A percentile compares a stretch with the other conserved stretches of the same genome.
These are phyloP conservation scores for Zelleria hepariella DNA, from an alignment of 2,888 invertebrate genomes.

Conservation along the genomic window DNA sequence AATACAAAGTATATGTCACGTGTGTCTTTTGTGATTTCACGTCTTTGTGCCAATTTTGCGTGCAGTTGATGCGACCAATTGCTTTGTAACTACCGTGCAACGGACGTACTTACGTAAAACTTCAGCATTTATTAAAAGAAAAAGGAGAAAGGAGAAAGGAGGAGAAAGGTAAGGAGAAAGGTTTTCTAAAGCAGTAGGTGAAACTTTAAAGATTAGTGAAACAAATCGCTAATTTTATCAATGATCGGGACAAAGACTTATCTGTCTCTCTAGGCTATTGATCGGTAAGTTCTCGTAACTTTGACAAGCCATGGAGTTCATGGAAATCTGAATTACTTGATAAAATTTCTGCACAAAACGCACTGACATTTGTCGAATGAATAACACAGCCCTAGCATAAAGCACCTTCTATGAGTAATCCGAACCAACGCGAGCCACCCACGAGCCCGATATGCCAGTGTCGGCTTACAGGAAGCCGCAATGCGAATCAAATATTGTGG, in stretches of 20 bases:
- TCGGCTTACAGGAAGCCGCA: conserved; percentile 61
- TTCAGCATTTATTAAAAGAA: no score
- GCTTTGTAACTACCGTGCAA: no score
- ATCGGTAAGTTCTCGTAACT: no score
- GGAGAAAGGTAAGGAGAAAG: no score
- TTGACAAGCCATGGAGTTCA: no score
- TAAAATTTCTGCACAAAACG: background rate
- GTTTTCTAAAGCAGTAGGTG: no score
- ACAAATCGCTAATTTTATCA: no score
- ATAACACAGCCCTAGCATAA: background rate
- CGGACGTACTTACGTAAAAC: background rate
- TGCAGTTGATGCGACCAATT: conserved; percentile 10
- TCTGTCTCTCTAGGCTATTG: no score
- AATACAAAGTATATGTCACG: conserved; percentile 34
- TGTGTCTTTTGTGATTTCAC: conserved; percentile 29
- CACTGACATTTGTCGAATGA: background rate
- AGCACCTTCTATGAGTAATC: conserved; percentile 25
- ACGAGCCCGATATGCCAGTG: conserved; percentile 35
- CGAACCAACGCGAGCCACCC: conserved; percentile 45
- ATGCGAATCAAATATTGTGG: conserved; percentile 28
- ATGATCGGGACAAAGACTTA: no score
- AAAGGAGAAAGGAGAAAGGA: no score
- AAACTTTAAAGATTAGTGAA: no score
- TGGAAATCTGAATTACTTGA: no score
- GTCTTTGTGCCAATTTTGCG: conserved; percentile 18